Evolutionary conservation across 2,888 invertebrate species (phyloP), one percentile per base, ranked within the genome.

Genomic region (Diachrysia chrysitis): DNA sequence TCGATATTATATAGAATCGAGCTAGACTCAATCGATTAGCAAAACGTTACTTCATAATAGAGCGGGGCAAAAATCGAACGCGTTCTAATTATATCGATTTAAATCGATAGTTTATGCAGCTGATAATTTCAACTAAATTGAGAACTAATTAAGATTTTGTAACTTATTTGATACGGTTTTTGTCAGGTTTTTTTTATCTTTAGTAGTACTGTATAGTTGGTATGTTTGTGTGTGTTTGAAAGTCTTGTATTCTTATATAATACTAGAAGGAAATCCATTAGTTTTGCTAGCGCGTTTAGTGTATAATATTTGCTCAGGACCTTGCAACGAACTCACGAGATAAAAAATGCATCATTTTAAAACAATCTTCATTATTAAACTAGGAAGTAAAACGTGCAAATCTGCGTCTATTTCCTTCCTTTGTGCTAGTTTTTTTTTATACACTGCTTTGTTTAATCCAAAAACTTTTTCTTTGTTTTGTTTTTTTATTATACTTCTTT

Each of bases 21-120:
- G 78, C 85, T 83, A 83, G 82, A 79, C 68, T 78, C 68, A 78
- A 72, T 84, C 80, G 81, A 76, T 69, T 73, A 63, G 72, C 68
- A 76, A 73, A 64, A 59, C 59, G 72, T 76, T 80, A 75, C 67
- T 70, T 79, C 60, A 78, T 69, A 55, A 53, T 58, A 66, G 55
- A 53, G 19, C 32, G 46, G 10, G 54, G n/a, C 64, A 60, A 69
- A 70, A 79, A 79, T 63, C 57, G 62, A 79, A 71, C 69, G 61
- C 66, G 76, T 63, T 72, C 63, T 70, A 61, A 79, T 67, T 67
- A 60, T 37, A 54, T 78, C 75, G 79, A 78, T 78, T 74, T 6
- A n/a, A 37, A 37, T 2, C 54, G 70, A 69, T 62, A 48, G 61
- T 63, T 58, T 78, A 74, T 54, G 61, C 56, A 51, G 56, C 19